Conservation (phyloP, 92 coral and sea anemone genomes). For the Blastomussa wellsi region DNA sequence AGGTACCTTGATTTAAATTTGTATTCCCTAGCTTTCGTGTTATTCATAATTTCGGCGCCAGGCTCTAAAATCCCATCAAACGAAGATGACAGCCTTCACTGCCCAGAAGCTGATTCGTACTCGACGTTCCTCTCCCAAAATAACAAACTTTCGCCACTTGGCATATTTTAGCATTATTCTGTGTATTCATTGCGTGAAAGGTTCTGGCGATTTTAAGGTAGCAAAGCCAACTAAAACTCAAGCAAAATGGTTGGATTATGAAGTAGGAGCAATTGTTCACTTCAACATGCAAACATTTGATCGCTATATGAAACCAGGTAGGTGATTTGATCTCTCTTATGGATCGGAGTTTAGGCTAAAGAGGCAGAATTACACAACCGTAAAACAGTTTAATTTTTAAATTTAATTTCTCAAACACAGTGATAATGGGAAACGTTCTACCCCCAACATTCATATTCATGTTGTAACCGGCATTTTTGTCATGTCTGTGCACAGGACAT, state of each 20-base stretch:
- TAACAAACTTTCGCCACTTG: not conserved
- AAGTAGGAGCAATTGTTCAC: constrained; percentile 84
- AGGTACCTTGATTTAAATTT: not conserved
- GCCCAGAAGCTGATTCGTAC: not conserved
- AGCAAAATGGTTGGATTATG: constrained; percentile 78
- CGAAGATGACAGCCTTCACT: not conserved
- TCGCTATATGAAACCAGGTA: constrained; percentile 68
- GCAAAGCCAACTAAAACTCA: constrained; percentile 75
- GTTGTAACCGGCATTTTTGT: not conserved
- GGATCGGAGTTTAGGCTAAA: no score
- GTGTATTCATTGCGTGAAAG: not conserved
- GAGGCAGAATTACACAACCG: not conserved
- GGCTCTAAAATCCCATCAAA: not conserved
- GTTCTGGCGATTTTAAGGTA: not conserved
- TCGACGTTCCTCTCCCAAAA: not conserved
- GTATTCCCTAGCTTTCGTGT: not conserved
- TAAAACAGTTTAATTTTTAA: no score
- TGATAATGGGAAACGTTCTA: no score
- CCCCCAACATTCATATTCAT: not conserved
- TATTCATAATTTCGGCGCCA: not conserved
- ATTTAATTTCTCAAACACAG: no score
- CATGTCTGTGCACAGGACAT: not conserved
- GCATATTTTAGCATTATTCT: not conserved
- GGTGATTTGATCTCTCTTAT: not conserved
- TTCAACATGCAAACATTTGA: constrained; percentile 86